Evolutionary conservation across 2,113 vertebrate species (phyloP).

Genomic region (Scolopax mira): DNA sequence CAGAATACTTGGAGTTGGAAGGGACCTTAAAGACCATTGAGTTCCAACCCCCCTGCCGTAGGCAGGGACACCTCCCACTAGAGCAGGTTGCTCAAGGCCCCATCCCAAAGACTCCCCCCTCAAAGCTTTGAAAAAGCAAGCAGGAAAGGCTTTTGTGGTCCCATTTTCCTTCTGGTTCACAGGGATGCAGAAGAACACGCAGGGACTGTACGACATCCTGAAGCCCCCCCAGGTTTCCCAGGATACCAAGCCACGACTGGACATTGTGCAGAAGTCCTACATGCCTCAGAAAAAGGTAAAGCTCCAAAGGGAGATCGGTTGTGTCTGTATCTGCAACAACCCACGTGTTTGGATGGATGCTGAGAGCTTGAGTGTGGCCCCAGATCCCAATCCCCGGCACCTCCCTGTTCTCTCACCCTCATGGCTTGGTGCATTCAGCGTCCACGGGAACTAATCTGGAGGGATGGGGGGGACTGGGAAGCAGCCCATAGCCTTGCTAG

Average conservation of each 20-base stretch:
- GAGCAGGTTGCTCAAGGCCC: no score
- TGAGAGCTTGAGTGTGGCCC: no score
- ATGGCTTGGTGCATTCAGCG: neutral
- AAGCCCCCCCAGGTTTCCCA: constrained; percentile 73
- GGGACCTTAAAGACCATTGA: no score
- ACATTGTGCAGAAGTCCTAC: constrained; percentile 67
- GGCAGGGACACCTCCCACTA: no score
- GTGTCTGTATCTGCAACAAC: neutral
- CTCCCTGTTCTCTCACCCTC: neutral
- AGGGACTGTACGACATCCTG: constrained; percentile 74
- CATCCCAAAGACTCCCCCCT: no score
- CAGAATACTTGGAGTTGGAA: no score
- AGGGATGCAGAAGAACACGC: constrained; percentile 84
- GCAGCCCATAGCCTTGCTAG: neutral
- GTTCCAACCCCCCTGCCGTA: no score
- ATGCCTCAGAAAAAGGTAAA: constrained; percentile 72
- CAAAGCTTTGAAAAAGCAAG: neutral
- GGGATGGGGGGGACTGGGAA: neutral
- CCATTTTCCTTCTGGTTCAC: neutral
- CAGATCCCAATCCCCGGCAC: neutral
- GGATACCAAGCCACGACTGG: constrained; percentile 71
- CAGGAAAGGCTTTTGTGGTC: neutral
- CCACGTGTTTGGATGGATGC: neutral
- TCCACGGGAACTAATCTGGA: no score
- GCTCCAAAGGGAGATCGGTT: accelerated